A percentile compares a stretch with the other conserved stretches of the same genome.
Evolutionary conservation across 2,113 vertebrate genomes (phyloP).

Genomic region (Tricholaema leucomelas): DNA sequence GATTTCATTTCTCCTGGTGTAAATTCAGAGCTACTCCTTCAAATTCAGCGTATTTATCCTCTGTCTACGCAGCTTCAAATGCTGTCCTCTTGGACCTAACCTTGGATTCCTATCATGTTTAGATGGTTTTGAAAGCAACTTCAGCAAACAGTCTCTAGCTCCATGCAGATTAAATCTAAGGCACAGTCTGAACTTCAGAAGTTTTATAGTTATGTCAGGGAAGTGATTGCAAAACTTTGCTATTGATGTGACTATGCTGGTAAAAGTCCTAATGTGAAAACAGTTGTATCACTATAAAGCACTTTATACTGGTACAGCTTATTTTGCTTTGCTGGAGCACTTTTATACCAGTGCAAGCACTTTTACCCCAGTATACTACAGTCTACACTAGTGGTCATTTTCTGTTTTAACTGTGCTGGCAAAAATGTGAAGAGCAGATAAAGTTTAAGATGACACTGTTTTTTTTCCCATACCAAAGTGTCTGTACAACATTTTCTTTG

Average conservation of each 20-base stretch:
- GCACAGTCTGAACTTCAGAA: neutral
- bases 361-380: neutral
- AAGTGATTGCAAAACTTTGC: neutral
- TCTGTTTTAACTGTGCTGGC: neutral
- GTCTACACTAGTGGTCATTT: neutral
- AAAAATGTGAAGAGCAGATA: neutral
- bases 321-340: conserved; percentile 14
- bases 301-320: conserved; percentile 33
- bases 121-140: neutral
- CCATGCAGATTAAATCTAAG: neutral
- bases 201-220: neutral
- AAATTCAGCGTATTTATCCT: neutral
- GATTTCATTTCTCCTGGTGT: neutral
- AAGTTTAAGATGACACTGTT: neutral
- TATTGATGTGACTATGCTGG: neutral
- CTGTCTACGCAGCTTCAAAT: neutral
- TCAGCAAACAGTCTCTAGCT: neutral
- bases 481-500: conserved; percentile 28
- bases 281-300: conserved; percentile 30
- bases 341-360: neutral
- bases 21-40: neutral
- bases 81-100: neutral
- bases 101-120: neutral
- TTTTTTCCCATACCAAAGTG: conserved; percentile 21
- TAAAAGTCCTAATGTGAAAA: neutral